Evolutionary conservation across 2,888 invertebrate species (phyloP).

Genomic region (Microplitis deprimator): DNA sequence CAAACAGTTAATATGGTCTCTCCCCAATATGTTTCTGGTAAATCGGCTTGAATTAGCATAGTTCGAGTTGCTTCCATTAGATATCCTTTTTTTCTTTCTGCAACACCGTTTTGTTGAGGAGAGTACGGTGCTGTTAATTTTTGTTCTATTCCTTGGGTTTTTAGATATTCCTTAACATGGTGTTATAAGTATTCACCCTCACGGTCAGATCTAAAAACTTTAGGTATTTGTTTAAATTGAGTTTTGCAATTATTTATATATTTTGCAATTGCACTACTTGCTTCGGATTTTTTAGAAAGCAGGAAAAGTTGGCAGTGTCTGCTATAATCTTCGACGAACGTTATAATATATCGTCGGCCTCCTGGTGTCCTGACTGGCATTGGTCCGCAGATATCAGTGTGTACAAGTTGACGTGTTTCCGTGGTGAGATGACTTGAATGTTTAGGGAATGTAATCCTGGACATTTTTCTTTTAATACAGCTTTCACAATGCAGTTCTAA

Average conservation of each 20-base stretch:
- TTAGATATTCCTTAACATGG: slow-evolving; percentile 46
- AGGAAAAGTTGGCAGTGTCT: slow-evolving; percentile 32
- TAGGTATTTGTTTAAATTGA: slow-evolving; percentile 46
- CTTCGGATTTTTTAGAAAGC: background rate
- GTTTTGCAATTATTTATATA: background rate
- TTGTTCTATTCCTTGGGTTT: slow-evolving; percentile 52
- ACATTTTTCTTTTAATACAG: slow-evolving; percentile 55
- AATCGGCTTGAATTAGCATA: slow-evolving; percentile 49
- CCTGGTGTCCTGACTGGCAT: slow-evolving; percentile 56
- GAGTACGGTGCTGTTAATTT: slow-evolving; percentile 51
- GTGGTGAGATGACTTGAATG: background rate
- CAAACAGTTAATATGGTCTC: slow-evolving; percentile 45
- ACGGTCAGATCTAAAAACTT: slow-evolving; percentile 49
- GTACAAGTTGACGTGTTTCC: slow-evolving; percentile 44
- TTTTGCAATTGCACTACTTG: no score
- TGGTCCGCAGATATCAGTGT: slow-evolving; percentile 60
- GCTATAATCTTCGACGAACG: slow-evolving; percentile 61
- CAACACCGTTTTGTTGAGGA: slow-evolving; percentile 53
- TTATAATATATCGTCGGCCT: slow-evolving; percentile 55
- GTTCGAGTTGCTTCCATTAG: slow-evolving; percentile 51
- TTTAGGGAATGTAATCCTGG: slow-evolving; percentile 53
- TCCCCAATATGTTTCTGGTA: slow-evolving; percentile 51
- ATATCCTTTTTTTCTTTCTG: slow-evolving; percentile 52
- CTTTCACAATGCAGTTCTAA: slow-evolving; percentile 38
- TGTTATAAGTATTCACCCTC: slow-evolving; percentile 55